Percentiles rank a stretch among this genome's conserved stretches.
phyloP scores from a whole-genome alignment of 2,888 invertebrate species.

The Tipula lateralis region DNA sequence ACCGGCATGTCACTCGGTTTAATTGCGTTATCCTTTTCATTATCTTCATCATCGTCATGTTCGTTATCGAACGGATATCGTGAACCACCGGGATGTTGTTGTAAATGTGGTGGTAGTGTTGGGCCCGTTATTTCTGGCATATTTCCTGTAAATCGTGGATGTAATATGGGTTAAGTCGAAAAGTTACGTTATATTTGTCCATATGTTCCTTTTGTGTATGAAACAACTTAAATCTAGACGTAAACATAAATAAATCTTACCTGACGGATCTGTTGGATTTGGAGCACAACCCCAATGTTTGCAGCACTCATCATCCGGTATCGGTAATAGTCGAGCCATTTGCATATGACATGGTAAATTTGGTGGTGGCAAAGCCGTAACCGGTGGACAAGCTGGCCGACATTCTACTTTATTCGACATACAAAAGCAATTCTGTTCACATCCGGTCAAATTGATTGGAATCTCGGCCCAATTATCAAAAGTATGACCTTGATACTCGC shows the following conservation, averaged over 20 bases:
- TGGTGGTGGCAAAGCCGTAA: conserved; percentile 70
- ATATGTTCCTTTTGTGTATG: not conserved
- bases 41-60: conserved; percentile 26
- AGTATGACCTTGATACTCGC: conserved; percentile 62
- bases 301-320: conserved; percentile 78
- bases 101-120: not conserved
- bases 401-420: conserved; percentile 84
- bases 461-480: conserved; percentile 74
- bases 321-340: conserved; percentile 59
- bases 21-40: conserved; percentile 32
- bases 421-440: conserved; percentile 80
- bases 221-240: not conserved
- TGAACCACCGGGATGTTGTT: not conserved
- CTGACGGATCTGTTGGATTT: not conserved
- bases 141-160: conserved; percentile 27
- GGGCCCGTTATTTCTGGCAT: not conserved
- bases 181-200: not conserved
- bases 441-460: conserved; percentile 71
- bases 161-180: not conserved
- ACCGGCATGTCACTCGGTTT: conserved; percentile 38
- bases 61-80: not conserved
- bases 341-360: conserved; percentile 66
- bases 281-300: conserved; percentile 67
- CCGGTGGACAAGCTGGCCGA: conserved; percentile 72
- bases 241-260: not conserved